These are phyloP conservation scores for Metopolophium dirhodum DNA, from an alignment of 1,140 invertebrate species.

Conservation along the genomic window DNA sequence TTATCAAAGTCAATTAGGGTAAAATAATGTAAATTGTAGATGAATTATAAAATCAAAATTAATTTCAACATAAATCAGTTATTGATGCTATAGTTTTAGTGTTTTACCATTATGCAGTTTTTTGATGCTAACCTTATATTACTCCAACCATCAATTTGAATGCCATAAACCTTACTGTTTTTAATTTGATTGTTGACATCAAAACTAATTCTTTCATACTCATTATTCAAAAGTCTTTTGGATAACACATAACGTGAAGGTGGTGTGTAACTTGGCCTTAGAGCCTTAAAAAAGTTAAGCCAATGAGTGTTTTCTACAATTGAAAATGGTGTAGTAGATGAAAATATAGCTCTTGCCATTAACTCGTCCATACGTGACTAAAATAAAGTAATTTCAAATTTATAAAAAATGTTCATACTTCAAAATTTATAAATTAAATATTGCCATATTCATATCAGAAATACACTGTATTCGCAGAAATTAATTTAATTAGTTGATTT, in stretches of 20 bases:
- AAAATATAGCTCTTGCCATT: background rate
- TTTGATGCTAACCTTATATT: slow-evolving; percentile 4
- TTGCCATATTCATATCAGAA: background rate
- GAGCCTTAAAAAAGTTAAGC: background rate
- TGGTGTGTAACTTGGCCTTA: background rate
- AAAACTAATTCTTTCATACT: background rate
- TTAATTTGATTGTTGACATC: background rate
- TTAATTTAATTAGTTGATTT: background rate
- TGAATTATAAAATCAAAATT: too few species aligned
- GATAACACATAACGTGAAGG: background rate
- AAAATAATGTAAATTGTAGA: too few species aligned
- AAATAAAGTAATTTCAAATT: background rate
- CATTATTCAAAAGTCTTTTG: slow-evolving; percentile 6
- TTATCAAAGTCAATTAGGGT: too few species aligned
- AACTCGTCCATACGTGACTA: background rate
- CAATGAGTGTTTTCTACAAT: background rate
- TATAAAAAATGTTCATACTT: background rate
- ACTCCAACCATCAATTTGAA: slow-evolving; percentile 7
- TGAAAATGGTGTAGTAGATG: background rate
- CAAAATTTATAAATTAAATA: background rate
- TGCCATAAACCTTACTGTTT: background rate
- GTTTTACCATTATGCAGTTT: background rate
- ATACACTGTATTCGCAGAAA: background rate
- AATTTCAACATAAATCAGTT: too few species aligned
- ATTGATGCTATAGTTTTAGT: too few species aligned